These are phyloP conservation scores for Dendrolimus punctatus DNA, from an alignment of 1,140 invertebrate species.

Conservation along the genomic window DNA sequence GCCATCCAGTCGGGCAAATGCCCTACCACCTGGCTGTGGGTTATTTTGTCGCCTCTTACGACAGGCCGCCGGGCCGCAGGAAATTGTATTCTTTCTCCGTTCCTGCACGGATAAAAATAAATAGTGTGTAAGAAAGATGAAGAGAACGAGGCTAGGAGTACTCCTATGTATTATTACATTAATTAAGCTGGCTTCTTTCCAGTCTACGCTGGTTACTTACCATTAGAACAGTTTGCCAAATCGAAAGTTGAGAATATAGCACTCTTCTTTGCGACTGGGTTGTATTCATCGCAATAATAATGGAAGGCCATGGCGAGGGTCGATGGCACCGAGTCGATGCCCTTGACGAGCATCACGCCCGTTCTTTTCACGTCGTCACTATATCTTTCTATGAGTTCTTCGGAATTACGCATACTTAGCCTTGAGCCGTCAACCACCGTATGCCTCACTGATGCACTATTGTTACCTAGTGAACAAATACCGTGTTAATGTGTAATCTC, in stretches of 20 bases:
- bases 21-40: no score
- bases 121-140: no score
- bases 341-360: conserved; percentile 62
- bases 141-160: no score
- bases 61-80: no score
- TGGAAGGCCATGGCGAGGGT: conserved; percentile 70
- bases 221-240: conserved; percentile 35
- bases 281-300: conserved; percentile 70
- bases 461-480: conserved; percentile 31
- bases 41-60: no score
- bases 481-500: no score
- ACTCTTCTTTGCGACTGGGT: conserved; percentile 60
- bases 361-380: conserved; percentile 30
- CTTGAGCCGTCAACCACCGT: conserved; percentile 32
- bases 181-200: no score
- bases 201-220: background rate
- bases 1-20: no score
- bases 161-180: no score
- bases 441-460: conserved; percentile 24
- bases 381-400: conserved; percentile 55
- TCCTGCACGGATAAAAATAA: no score
- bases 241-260: conserved; percentile 71
- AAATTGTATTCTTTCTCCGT: no score
- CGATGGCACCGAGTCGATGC: conserved; percentile 59
- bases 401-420: conserved; percentile 43